Evolutionary conservation across 2,888 invertebrate species (phyloP), one percentile per base, ranked within the genome.

Genomic region (Dendrolimus pini): DNA sequence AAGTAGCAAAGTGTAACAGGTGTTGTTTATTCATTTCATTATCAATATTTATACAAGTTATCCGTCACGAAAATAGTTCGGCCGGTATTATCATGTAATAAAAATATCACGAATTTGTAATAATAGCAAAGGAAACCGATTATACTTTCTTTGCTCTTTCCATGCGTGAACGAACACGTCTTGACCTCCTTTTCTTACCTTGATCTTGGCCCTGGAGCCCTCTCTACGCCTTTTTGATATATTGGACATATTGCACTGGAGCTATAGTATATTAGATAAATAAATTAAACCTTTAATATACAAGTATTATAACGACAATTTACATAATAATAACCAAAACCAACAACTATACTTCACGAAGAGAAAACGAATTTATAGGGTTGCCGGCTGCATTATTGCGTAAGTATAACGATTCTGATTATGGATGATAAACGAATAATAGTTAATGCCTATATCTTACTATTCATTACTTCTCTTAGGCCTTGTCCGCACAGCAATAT

Each of bases 141-240:
- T 10, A 47, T 10, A 47, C 47, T 47, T 47, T 47, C 47, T 47
- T 47, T 12, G 47, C 47, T 12, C 9, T 12, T 9, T 12, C 47
- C 9, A 47, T 47, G 47, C 47, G 12, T 47, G 47, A 47, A 2
- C 47, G 9, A 47, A 30, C 18, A 77, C 75, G 75, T 70, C 62
- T 61, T 80, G 78, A 77, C 80, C 80, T 72, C 75, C 62, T 47
- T 76, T 78, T 56, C 62, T 59, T 79, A 93, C 93, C 91, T 92
- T 92, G 70, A 92, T 89, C 80, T 89, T 91, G 74, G 86, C 72
- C 71, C 81, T 88, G 42, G 89, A 82, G 60, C 89, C 87, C 64
- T 91, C 89, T 68, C 82, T 89, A 75, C 82, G 88, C 68, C 91
- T 80, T 69, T 89, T 92, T n/a, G 91, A 91, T 77, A 92, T 82